Evolutionary conservation across 2,113 vertebrate genomes (phyloP).

Genomic region (Sander vitreus): DNA sequence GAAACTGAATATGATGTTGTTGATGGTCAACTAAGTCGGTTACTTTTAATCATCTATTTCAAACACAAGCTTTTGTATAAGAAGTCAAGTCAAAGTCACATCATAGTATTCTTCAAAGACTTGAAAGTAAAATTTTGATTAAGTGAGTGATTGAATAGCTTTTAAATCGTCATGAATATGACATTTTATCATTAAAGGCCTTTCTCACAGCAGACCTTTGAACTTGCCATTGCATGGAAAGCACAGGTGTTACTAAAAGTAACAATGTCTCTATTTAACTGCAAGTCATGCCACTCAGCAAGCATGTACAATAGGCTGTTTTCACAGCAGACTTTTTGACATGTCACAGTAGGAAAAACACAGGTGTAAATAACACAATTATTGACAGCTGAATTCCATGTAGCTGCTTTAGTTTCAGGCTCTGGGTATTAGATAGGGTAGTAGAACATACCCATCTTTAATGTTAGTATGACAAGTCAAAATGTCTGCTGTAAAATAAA

Average conservation of each 20-base stretch:
- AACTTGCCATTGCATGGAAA: not conserved
- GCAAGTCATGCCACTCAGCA: not conserved
- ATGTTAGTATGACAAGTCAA: too few species aligned
- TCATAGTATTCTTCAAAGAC: not conserved
- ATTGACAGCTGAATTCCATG: too few species aligned
- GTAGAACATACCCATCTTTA: too few species aligned
- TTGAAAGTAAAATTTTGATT: not conserved
- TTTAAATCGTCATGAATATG: not conserved
- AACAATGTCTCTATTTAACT: not conserved
- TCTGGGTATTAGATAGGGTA: too few species aligned
- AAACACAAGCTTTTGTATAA: constrained; percentile 12
- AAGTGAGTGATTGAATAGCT: not conserved
- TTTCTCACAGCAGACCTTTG: not conserved
- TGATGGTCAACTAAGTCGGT: not conserved
- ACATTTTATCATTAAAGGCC: not conserved
- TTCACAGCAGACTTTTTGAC: not conserved
- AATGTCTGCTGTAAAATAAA: too few species aligned
- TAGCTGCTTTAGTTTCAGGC: too few species aligned
- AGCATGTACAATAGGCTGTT: not conserved
- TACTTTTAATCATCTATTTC: constrained; percentile 12
- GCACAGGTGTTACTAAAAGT: not conserved
- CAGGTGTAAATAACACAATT: too few species aligned
- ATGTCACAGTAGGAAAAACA: too few species aligned
- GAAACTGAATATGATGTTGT: not conserved
- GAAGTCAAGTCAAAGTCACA: constrained; percentile 11